Base-by-base conservation (phyloP, 2,888 invertebrate species). In the Holacanthella duospinosa region DNA sequence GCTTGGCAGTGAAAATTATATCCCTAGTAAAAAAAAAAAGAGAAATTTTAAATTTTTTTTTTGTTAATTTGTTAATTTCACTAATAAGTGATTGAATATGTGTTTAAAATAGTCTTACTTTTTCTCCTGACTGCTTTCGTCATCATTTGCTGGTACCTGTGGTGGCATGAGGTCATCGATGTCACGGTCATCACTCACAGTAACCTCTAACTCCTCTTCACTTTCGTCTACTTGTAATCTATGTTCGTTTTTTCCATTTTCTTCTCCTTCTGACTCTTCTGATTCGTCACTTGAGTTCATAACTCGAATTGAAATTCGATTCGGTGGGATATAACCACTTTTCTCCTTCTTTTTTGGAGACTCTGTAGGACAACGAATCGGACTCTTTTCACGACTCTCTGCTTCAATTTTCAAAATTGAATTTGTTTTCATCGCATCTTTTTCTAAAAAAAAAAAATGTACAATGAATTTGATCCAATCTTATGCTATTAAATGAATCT, bases 231-330 rank as follows among this genome's bases (percentile, higher is more conserved):
- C n/a, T n/a, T n/a, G n/a, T n/a, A n/a, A n/a, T n/a, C n/a, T n/a
- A 36, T 55, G 43, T 36, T 55, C 36, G 1, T 25, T 43, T 19
- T 55, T 19, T 12, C 19, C 36, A 19, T 61, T 19, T 1, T 36
- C 36, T 21, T 55, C 25, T 12, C 54, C 29, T n/a, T 29, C 28
- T 24, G 9, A 21, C 21, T 54, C 19, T 29, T 36, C 26, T 12
- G 21, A 25, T 21, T 61, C 36, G 19, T 26, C 29, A 2, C 53
- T 29, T 1, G 21, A 24, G 19, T 19, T 24, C 28, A 26, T 53
- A 1, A 65, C 48, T 55, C 62, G 62, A 43, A 65, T 65, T 1
- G 62, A 62, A 48, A 65, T 36, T 36, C 62, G 43, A n/a, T 62
- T 57, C 16, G 43, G 21, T 43, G 59, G 12, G 4, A 12, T 44